Evolutionary conservation across 2,888 invertebrate genomes (phyloP), one percentile per base, ranked within the genome.

Genomic region (Tachina grossa): DNA sequence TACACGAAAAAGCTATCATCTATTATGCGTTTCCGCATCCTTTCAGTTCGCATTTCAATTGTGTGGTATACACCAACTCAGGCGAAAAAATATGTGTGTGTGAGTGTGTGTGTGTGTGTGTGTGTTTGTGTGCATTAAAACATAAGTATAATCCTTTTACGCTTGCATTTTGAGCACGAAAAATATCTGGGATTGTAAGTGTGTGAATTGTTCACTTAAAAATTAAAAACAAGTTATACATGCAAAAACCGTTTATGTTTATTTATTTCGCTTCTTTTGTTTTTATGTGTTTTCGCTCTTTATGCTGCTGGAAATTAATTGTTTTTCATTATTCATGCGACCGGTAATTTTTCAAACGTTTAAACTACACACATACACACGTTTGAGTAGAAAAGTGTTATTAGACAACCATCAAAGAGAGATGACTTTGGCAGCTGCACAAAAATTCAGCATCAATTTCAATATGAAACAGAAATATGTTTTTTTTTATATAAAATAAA

Each of bases 301-400:
- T 75, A 59, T 65, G 69, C 80, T 81, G 61, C 82, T 74, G 51
- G 66, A 88, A 88, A 89, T 89, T 88, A 88, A 89, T 89, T 89
- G 87, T 87, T 88, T 88, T 88, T 87, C 88, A 89, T 89, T 88
- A 88, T 86, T 88, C 87, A 88, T 87, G 86, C 86, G 87, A 88
- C 88, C 87, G 87, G 85, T 88, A 88, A 89, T 89, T 88, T 88
- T 87, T 89, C 88, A 89, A 88, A 88, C 78, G 78, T 80, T 88
- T 88, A 78, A 88, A 87, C 74, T 87, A 71, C 66, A 76, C 55
- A 55, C 16, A 55, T 63, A 59, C 51, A 14, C 31, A 31, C 31
- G 31, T 31, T 31, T 31, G 31, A 31, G 31, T 6, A 41, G 59
- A 53, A 83, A 80, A 16, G 14, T 1, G 31, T 51, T 31, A 78